Percentiles rank a stretch among this genome's conserved stretches.
These are phyloP conservation scores for Phenganax subtilis DNA, from an alignment of 92 coral and sea anemone species.

Conservation along the genomic window DNA sequence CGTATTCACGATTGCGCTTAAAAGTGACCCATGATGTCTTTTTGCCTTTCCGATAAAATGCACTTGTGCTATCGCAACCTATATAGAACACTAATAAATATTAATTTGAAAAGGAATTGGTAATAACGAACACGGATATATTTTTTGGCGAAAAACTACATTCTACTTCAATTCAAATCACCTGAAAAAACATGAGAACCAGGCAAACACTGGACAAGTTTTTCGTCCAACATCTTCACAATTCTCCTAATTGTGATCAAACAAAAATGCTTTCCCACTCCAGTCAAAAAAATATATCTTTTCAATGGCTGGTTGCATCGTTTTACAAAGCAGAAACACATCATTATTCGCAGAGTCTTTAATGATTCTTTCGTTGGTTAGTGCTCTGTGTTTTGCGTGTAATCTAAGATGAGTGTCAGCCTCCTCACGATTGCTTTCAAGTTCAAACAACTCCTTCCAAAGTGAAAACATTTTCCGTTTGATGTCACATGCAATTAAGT, in stretches of 20 bases:
- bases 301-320: background rate
- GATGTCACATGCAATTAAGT: too few species aligned
- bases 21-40: background rate
- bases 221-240: background rate
- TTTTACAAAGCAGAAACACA: background rate
- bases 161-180: background rate
- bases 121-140: too few species aligned
- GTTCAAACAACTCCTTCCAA: too few species aligned
- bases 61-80: constrained; percentile 7
- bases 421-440: too few species aligned
- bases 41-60: constrained; percentile 16
- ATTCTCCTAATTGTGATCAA: background rate
- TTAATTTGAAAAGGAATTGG: background rate
- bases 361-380: background rate
- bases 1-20: background rate
- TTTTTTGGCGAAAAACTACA: too few species aligned
- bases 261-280: background rate
- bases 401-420: too few species aligned
- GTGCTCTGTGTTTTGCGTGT: too few species aligned
- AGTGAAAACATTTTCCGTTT: too few species aligned
- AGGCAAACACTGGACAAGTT: background rate
- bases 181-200: constrained; percentile 2
- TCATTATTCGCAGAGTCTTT: background rate
- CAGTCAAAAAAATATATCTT: background rate
- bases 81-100: background rate